Percentiles rank a stretch among this genome's conserved stretches.
Conservation (phyloP, 2,797 vertebrate genomes). For the Chanos chanos region DNA sequence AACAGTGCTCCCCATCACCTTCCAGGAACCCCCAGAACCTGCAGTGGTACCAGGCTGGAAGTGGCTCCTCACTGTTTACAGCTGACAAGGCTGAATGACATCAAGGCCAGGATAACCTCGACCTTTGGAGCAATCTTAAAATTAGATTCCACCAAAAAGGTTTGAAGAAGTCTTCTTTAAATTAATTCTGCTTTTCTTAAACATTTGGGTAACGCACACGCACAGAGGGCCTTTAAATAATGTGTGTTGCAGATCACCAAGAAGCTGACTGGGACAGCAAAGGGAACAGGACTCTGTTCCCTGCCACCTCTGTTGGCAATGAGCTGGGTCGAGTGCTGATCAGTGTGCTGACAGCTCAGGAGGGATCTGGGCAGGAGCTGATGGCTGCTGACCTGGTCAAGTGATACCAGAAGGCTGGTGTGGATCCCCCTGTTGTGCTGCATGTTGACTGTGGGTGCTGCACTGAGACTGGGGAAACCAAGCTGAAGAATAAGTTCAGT, state of each 20-base stretch:
- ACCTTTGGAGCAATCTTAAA: slow-evolving; percentile 8
- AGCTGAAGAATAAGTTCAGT: slow-evolving; percentile 18
- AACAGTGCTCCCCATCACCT: background rate
- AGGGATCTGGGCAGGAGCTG: slow-evolving; percentile 15
- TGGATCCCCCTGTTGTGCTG: slow-evolving; percentile 1
- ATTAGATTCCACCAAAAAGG: slow-evolving; percentile 36
- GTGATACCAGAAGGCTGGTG: slow-evolving; percentile 3
- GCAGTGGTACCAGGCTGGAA: slow-evolving; percentile 10
- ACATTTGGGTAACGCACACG: too few species aligned
- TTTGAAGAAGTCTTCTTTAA: too few species aligned
- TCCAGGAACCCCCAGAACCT: slow-evolving; percentile 15
- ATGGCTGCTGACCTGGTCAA: slow-evolving; percentile 6
- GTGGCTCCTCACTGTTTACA: slow-evolving; percentile 27
- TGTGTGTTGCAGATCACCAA: slow-evolving; percentile 21
- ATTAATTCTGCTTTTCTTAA: too few species aligned
- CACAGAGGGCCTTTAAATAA: too few species aligned
- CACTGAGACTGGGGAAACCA: background rate
- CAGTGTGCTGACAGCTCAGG: slow-evolving; percentile 15
- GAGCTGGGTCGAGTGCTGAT: slow-evolving; percentile 23
- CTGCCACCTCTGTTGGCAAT: slow-evolving; percentile 26
- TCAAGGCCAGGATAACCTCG: slow-evolving; percentile 17
- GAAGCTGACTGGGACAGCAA: slow-evolving; percentile 6
- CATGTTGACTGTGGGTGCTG: slow-evolving; percentile 37
- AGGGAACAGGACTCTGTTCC: background rate
- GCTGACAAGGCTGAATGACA: slow-evolving; percentile 23